Evolutionary conservation across 2,888 invertebrate species (phyloP).

Genomic region (Euphydryas editha): DNA sequence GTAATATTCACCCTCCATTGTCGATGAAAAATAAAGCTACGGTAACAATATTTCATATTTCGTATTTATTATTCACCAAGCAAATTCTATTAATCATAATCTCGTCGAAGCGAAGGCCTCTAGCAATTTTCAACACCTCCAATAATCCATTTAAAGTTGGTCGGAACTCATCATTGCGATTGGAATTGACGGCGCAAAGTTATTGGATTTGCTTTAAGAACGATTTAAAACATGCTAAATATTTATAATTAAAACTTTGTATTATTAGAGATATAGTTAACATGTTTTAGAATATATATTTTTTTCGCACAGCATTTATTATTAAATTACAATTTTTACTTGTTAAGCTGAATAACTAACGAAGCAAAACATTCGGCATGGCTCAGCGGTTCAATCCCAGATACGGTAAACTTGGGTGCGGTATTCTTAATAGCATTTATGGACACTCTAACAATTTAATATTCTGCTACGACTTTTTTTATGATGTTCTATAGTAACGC

Average conservation of each 20-base stretch:
- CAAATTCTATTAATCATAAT: conserved; percentile 60
- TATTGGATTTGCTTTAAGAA: conserved; percentile 46
- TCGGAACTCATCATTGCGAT: conserved; percentile 44
- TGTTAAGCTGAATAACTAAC: no score
- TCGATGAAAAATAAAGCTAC: conserved; percentile 16
- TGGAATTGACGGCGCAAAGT: conserved; percentile 41
- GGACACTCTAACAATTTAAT: no score
- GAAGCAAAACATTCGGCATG: no score
- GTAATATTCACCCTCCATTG: background rate
- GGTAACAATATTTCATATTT: conserved; percentile 45
- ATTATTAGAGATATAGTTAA: background rate
- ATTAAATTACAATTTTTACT: no score
- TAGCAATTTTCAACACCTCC: conserved; percentile 49
- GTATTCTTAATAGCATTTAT: no score
- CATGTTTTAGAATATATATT: no score
- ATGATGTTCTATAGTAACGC: no score
- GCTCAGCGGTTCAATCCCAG: no score
- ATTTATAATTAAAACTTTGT: conserved; percentile 31
- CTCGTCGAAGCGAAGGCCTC: conserved; percentile 45
- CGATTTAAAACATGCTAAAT: conserved; percentile 40
- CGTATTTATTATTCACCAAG: conserved; percentile 53
- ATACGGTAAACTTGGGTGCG: no score
- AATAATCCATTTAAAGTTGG: conserved; percentile 54
- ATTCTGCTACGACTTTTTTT: no score
- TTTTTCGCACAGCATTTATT: no score